phyloP scores from a whole-genome alignment of 2,113 vertebrate species.

The Zapus hudsonius region DNA sequence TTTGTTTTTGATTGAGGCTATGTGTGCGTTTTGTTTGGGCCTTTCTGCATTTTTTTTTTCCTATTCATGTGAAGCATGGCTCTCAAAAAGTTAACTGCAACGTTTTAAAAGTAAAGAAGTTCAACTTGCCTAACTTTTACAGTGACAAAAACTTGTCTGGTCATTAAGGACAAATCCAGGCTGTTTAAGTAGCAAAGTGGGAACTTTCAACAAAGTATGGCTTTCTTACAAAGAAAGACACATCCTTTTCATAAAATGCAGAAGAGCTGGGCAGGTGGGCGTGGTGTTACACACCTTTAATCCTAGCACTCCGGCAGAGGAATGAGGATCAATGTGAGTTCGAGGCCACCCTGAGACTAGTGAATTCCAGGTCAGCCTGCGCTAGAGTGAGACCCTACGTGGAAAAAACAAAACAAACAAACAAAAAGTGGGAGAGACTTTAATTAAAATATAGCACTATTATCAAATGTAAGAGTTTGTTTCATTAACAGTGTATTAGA shows the following conservation, averaged over 20 bases:
- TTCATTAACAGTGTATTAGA: conserved; percentile 28
- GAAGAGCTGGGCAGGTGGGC: too few species aligned
- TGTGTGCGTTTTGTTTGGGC: conserved; percentile 23
- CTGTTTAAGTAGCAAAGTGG: conserved; percentile 70
- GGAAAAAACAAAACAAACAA: too few species aligned
- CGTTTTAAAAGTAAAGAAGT: conserved; percentile 61
- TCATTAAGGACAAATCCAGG: conserved; percentile 70
- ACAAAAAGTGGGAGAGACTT: conserved; percentile 30
- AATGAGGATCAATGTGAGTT: too few species aligned
- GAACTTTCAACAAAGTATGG: conserved; percentile 62
- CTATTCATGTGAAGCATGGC: background rate
- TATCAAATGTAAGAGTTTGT: background rate
- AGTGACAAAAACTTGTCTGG: conserved; percentile 70
- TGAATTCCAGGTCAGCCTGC: too few species aligned
- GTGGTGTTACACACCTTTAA: too few species aligned
- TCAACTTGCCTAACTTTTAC: conserved; percentile 66
- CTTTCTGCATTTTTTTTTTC: background rate
- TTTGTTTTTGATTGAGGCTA: conserved; percentile 14
- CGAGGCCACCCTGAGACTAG: too few species aligned
- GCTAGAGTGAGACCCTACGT: too few species aligned
- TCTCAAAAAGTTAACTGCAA: conserved; percentile 63
- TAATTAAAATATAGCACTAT: conserved; percentile 35
- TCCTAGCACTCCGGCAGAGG: too few species aligned
- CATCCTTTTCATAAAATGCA: conserved; percentile 37
- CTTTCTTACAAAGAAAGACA: conserved; percentile 39